Evolutionary conservation across 2,888 invertebrate species (phyloP).

Genomic region (Brachyptera putata): DNA sequence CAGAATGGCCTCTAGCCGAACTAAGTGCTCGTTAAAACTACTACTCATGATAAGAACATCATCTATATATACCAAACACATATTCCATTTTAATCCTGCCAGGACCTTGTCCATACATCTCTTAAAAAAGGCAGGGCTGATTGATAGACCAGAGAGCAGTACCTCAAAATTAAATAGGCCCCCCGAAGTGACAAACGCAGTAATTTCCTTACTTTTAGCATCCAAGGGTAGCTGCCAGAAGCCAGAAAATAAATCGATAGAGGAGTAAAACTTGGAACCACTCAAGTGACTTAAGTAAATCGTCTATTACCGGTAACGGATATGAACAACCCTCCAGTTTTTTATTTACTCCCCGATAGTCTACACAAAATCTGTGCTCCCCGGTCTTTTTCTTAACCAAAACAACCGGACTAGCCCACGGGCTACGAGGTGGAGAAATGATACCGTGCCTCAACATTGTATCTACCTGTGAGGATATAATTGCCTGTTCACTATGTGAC

Average conservation of each 20-base stretch:
- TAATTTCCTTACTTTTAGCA: background rate
- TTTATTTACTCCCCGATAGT: background rate
- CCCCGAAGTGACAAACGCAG: background rate
- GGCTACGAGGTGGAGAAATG: background rate
- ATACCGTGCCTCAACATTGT: background rate
- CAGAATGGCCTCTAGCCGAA: background rate
- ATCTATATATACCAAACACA: background rate
- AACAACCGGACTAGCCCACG: background rate
- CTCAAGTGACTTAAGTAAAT: background rate
- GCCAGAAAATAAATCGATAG: background rate
- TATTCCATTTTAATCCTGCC: background rate
- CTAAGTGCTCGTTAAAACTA: background rate
- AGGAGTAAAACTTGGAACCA: background rate
- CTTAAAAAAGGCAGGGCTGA: background rate
- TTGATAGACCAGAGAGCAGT: background rate
- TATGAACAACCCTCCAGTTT: background rate
- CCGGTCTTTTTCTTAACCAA: constrained; percentile 6
- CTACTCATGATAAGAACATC: background rate
- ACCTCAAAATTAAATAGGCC: background rate
- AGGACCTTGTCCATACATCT: background rate
- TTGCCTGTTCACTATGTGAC: background rate
- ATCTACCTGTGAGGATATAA: background rate
- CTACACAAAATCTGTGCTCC: background rate
- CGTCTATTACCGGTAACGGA: background rate
- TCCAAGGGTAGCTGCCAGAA: background rate